phyloP scores from a whole-genome alignment of 2,113 vertebrate species.

The Tympanuchus pallidicinctus region DNA sequence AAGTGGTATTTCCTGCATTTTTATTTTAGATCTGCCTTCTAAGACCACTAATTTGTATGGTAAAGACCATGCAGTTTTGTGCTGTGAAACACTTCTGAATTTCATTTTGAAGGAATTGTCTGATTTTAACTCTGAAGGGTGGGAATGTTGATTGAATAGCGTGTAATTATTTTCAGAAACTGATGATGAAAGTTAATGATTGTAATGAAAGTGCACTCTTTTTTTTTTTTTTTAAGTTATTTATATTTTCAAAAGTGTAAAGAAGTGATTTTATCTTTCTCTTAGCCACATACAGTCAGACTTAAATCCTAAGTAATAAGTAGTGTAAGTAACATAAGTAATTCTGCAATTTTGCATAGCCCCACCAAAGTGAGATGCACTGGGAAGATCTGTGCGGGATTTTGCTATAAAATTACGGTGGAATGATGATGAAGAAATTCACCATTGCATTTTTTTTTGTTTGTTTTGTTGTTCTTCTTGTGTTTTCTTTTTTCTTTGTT shows the following conservation, averaged over 20 bases:
- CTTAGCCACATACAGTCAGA: not conserved
- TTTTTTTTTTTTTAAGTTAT: not conserved
- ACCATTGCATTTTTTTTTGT: fast-evolving
- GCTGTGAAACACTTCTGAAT: not conserved
- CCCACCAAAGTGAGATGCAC: not conserved
- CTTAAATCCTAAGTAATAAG: not conserved
- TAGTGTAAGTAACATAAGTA: too few relatives aligned
- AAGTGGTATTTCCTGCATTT: slow-evolving; percentile 29
- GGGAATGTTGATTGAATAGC: not conserved
- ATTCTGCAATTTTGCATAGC: not conserved
- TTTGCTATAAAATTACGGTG: not conserved
- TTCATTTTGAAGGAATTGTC: not conserved
- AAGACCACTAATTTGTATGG: not conserved
- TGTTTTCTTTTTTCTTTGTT: not conserved
- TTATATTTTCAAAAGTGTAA: not conserved
- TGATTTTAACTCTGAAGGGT: not conserved
- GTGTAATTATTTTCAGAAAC: not conserved
- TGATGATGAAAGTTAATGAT: not conserved
- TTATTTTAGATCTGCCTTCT: not conserved
- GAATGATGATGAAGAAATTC: not conserved
- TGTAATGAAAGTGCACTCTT: not conserved
- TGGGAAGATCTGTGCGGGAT: not conserved
- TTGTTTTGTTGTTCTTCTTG: not conserved
- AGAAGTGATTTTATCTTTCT: not conserved
- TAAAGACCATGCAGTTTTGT: not conserved